Conservation (phyloP, 2,113 vertebrate genomes). For the Acinonyx jubatus region DNA sequence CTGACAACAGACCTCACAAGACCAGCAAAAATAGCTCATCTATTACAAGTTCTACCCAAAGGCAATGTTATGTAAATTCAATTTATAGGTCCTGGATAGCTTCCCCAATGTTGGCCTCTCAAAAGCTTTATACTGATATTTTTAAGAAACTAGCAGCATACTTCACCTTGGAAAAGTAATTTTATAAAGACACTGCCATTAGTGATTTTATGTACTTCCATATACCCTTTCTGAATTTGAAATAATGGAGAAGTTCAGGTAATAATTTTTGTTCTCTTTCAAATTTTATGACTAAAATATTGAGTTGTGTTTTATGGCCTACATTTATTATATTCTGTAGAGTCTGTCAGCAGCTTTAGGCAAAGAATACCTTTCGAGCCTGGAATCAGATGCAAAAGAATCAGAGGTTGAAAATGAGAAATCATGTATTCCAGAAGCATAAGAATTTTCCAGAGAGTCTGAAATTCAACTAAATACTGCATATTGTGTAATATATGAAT, state of each 20-base stretch:
- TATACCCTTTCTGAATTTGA: constrained; percentile 68
- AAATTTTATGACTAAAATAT: constrained; percentile 77
- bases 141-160: constrained; percentile 26
- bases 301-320: constrained; percentile 68
- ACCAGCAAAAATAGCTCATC: neutral
- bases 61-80: constrained; percentile 35
- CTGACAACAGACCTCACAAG: neutral
- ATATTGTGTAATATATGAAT: neutral
- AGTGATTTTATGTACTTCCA: constrained; percentile 67
- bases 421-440: constrained; percentile 45
- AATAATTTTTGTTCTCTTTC: constrained; percentile 71
- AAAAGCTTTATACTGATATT: neutral
- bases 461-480: constrained; percentile 9
- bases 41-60: constrained; percentile 38
- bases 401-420: constrained; percentile 53
- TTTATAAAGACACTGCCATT: constrained; percentile 64
- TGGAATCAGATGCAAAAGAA: constrained; percentile 38
- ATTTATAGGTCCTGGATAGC: neutral
- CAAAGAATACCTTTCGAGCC: constrained; percentile 48
- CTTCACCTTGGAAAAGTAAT: constrained; percentile 65
- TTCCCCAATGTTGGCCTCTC: neutral
- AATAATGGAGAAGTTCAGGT: constrained; percentile 63
- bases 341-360: constrained; percentile 56
- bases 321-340: constrained; percentile 60
- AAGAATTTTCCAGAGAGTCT: constrained; percentile 21